Evolutionary conservation across 2,888 invertebrate species (phyloP).

Genomic region (Acleris emargana): DNA sequence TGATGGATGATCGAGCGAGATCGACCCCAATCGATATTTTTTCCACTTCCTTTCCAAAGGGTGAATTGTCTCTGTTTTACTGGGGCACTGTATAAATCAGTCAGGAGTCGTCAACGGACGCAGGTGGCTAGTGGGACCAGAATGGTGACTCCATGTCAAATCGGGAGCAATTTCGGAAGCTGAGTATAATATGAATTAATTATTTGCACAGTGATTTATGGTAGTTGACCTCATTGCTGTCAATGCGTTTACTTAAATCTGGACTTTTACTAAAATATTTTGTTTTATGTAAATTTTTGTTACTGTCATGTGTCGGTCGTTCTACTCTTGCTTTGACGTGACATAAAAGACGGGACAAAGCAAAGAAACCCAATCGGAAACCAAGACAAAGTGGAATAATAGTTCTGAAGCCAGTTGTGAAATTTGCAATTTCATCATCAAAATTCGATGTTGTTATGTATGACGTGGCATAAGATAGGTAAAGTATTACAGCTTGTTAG

Average conservation of each 20-base stretch:
- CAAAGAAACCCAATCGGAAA: too few relatives aligned
- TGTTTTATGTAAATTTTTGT: too few relatives aligned
- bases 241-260: neutral
- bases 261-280: too few relatives aligned
- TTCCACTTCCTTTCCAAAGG: slow-evolving; percentile 55
- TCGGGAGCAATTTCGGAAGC: slow-evolving; percentile 31
- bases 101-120: slow-evolving; percentile 66
- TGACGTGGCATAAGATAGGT: too few relatives aligned
- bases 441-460: too few relatives aligned
- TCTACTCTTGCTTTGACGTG: too few relatives aligned
- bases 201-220: slow-evolving; percentile 22
- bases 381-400: too few relatives aligned
- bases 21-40: slow-evolving; percentile 56
- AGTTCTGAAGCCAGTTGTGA: too few relatives aligned
- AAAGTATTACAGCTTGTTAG: too few relatives aligned
- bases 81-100: slow-evolving; percentile 68
- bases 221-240: slow-evolving; percentile 10
- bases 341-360: too few relatives aligned
- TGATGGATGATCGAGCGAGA: slow-evolving; percentile 61
- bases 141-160: slow-evolving; percentile 40
- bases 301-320: too few relatives aligned
- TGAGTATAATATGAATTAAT: slow-evolving; percentile 24
- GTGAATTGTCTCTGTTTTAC: slow-evolving; percentile 64
- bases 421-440: too few relatives aligned
- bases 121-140: slow-evolving; percentile 60